phyloP scores from a whole-genome alignment of 2,113 vertebrate genomes.

The Paradisaea rubra region DNA sequence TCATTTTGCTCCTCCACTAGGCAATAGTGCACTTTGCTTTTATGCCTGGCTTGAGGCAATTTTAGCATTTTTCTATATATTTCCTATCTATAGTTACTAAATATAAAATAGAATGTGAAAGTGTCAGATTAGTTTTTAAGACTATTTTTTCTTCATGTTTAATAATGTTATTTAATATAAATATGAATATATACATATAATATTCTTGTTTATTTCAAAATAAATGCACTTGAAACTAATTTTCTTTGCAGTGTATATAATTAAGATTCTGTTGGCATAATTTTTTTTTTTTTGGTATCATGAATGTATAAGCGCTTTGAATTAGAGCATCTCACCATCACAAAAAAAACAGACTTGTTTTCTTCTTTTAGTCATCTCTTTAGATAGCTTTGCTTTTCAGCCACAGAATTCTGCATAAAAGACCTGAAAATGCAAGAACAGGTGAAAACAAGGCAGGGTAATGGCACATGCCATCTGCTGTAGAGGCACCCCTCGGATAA shows the following conservation, averaged over 20 bases:
- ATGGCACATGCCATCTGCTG: conserved; percentile 10
- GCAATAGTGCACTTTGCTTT: conserved; percentile 40
- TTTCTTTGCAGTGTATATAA: not conserved
- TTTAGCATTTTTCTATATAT: conserved; percentile 11
- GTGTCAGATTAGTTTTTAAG: conserved; percentile 29
- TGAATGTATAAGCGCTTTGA: not conserved
- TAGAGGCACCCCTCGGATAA: not conserved
- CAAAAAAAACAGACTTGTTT: not conserved
- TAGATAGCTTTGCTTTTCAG: not conserved
- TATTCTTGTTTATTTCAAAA: conserved; percentile 35
- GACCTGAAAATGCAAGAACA: not conserved
- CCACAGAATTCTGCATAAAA: not conserved
- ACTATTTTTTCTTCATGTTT: conserved; percentile 47
- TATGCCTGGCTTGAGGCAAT: conserved; percentile 24
- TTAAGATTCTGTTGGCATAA: not conserved
- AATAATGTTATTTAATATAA: conserved; percentile 50
- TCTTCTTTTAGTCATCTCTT: not conserved
- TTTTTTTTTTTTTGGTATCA: not conserved
- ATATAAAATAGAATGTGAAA: conserved; percentile 38
- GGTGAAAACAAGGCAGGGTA: not conserved
- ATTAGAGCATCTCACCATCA: not conserved
- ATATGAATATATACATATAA: conserved; percentile 2
- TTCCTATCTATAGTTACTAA: not conserved
- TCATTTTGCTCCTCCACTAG: not conserved
- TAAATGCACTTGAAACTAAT: conserved; percentile 43